Conservation (phyloP, 2,113 vertebrate species). For the Upupa epops region DNA sequence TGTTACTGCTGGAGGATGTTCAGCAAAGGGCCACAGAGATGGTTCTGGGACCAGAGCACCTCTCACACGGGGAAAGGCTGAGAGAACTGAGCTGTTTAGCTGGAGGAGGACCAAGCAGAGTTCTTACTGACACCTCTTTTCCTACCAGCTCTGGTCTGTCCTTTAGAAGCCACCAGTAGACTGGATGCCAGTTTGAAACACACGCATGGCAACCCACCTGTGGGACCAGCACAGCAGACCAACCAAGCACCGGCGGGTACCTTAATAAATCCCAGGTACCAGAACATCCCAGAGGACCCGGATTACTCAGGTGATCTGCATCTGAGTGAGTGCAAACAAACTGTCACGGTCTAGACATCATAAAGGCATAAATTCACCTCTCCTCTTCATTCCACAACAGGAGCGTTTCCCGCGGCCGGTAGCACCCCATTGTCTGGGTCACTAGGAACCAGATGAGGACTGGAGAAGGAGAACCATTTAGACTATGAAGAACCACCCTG, state of each 20-base stretch:
- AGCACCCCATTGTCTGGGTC: background rate
- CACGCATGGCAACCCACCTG: fast-evolving
- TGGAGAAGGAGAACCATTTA: background rate
- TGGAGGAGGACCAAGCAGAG: fast-evolving
- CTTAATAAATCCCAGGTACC: too few species aligned
- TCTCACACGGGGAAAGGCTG: background rate
- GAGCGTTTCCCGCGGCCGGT: background rate
- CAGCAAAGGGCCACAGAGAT: background rate
- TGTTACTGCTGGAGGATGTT: background rate
- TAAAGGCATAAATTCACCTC: background rate
- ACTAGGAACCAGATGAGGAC: background rate
- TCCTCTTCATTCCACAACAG: background rate
- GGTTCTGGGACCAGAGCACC: background rate
- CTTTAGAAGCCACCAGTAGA: background rate
- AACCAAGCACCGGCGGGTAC: background rate
- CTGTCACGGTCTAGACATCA: background rate
- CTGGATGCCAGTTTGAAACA: background rate
- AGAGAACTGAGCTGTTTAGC: background rate
- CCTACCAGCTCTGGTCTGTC: background rate
- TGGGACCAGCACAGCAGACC: background rate
- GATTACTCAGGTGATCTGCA: too few species aligned
- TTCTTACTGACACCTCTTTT: background rate
- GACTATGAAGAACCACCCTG: background rate
- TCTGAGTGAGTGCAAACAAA: background rate
- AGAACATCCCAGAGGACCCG: too few species aligned